phyloP scores from a whole-genome alignment of 2,888 invertebrate genomes.

The Plebejus argus region DNA sequence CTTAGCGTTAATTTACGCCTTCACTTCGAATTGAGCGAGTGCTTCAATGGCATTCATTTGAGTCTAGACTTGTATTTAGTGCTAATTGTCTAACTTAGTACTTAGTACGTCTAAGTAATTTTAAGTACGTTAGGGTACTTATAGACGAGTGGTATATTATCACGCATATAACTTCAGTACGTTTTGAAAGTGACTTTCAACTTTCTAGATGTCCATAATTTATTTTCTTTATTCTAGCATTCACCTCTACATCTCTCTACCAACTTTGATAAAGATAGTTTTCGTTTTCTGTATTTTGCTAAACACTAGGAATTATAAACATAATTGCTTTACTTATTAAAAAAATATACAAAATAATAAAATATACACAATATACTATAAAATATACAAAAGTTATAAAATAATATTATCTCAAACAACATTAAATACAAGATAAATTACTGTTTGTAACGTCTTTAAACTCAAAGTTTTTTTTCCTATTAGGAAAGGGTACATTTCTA shows the following conservation, averaged over 20 bases:
- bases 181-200: not conserved
- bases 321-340: too few species aligned
- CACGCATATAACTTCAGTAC: not conserved
- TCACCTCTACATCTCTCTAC: not conserved
- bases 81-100: conserved; percentile 22
- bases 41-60: not conserved
- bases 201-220: not conserved
- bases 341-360: too few species aligned
- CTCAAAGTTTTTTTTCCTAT: not conserved
- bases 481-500: not conserved
- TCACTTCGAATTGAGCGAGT: conserved; percentile 6
- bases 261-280: not conserved
- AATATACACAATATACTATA: too few species aligned
- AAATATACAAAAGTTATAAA: too few species aligned
- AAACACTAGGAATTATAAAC: too few species aligned
- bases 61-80: conserved; percentile 29
- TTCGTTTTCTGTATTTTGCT: not conserved
- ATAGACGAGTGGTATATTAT: not conserved
- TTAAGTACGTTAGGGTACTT: not conserved
- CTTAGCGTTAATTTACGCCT: not conserved
- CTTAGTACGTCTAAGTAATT: conserved; percentile 21
- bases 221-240: not conserved
- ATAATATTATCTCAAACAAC: too few species aligned
- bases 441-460: too few species aligned
- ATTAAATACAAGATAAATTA: too few species aligned